Base-by-base conservation (phyloP, 2,113 vertebrate genomes). In the Daboia siamensis region DNA sequence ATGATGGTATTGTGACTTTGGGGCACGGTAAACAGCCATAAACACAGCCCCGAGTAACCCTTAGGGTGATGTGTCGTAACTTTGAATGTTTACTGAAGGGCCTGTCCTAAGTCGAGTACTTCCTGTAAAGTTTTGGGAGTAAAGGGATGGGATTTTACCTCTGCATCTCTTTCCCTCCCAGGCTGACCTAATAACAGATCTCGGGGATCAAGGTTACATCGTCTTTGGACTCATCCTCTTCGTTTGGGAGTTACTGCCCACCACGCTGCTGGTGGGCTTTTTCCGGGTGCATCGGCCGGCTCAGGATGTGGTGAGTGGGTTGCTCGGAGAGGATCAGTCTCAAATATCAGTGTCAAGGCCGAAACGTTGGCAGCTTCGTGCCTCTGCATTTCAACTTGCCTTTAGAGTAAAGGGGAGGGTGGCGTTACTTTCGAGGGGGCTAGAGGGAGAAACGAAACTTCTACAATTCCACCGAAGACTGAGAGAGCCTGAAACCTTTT, bases 241-340 rank as follows among this genome's bases (percentile, higher is more conserved):
- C 48, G 96, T 99, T 23, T 99, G 98, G 98, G 98, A 99, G 95
- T 97, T 99, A 94, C 97, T 99, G 57, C 98, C 98, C 13, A 99
- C 98, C 85, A 95, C 98, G 26, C 95, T 99, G 92, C 97, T 99
- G 80, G 98, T 99, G 89, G 96, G 98, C 89, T 98, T 98, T 95
- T 98, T 99, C 96, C 97, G 98, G 94, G 98, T 99, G 20, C 98
- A 97, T 17, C 97, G 96, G 87, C 98, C 98, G 6, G 87, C 96
- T 6, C 98, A 98, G 94, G 98, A 98, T 96, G 97, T 97, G 97
- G 96, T 96, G 8, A 95, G 95, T 57, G 13, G 2, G 24, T 13
- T 0, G 3, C 4, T 20, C n/a, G 29, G 74, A 46, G 15, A 29
- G 46, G n/a, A 86, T 23, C n/a, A 3, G 17, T 9, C 48, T 51